phyloP scores from a whole-genome alignment of 2,888 invertebrate species.

The Bombylius discolor region DNA sequence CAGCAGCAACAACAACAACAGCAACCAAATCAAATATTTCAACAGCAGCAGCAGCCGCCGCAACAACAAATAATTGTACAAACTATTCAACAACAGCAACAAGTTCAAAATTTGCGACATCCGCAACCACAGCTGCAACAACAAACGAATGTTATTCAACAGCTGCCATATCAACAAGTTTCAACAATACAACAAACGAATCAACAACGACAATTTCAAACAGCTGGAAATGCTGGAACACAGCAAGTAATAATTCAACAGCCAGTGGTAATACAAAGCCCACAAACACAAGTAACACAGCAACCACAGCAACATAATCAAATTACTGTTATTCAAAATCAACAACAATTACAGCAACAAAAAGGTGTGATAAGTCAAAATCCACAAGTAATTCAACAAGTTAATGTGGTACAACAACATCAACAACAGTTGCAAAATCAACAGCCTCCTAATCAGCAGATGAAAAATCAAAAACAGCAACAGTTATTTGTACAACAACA shows the following conservation, averaged over 20 bases:
- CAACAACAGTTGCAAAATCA: not conserved
- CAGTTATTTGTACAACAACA: not conserved
- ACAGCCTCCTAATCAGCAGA: not conserved
- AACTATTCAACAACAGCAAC: slow-evolving; percentile 2
- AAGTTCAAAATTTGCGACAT: slow-evolving; percentile 37
- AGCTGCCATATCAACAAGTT: slow-evolving; percentile 36
- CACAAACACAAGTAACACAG: not conserved
- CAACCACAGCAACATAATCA: slow-evolving; percentile 7
- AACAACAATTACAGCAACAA: not conserved
- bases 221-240: not conserved
- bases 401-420: not conserved
- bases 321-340: slow-evolving; percentile 11
- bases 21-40: slow-evolving; percentile 7
- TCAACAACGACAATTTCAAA: not conserved
- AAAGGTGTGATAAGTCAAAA: slow-evolving; percentile 1
- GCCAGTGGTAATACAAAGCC: not conserved
- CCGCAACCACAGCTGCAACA: slow-evolving; percentile 7
- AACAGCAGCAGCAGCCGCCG: slow-evolving; percentile 4
- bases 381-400: slow-evolving; percentile 13
- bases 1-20: slow-evolving; percentile 7
- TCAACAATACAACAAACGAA: slow-evolving; percentile 30
- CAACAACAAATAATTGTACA: slow-evolving; percentile 3
- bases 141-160: not conserved
- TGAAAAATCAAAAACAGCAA: not conserved
- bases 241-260: not conserved